phyloP scores from a whole-genome alignment of 2,113 vertebrate species.

The Tapirus terrestris region DNA sequence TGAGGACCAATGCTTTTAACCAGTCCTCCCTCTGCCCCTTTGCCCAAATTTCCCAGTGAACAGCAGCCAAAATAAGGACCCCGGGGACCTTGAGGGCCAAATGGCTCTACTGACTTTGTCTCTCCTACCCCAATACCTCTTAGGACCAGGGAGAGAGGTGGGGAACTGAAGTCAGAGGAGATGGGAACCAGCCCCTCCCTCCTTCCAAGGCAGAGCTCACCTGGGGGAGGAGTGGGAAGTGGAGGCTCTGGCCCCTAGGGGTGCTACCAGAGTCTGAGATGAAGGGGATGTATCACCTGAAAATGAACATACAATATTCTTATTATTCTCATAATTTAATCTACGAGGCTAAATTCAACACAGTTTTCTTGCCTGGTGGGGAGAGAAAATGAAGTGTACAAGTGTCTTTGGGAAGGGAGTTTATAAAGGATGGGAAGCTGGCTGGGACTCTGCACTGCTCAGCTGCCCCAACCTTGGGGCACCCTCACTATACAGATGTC shows the following conservation, averaged over 20 bases:
- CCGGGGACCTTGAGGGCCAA: neutral
- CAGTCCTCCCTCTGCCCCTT: neutral
- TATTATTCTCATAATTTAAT: neutral
- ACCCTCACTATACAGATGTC: neutral
- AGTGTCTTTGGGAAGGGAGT: neutral
- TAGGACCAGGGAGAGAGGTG: neutral
- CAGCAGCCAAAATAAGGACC: neutral
- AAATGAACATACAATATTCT: neutral
- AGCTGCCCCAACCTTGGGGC: too few species aligned
- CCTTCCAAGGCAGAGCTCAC: neutral
- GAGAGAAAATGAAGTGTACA: neutral
- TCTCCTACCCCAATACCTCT: fast-evolving
- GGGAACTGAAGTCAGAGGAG: neutral
- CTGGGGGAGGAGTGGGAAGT: too few species aligned
- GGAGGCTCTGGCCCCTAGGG: neutral
- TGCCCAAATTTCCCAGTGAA: neutral
- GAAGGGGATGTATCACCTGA: neutral
- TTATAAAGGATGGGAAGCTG: neutral
- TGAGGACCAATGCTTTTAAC: neutral
- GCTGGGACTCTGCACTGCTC: neutral
- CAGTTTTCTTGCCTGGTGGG: neutral
- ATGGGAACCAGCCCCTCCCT: neutral
- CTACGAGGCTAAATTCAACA: neutral
- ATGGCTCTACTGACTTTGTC: neutral
- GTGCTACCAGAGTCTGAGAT: neutral